Base-by-base conservation (phyloP, 1,140 invertebrate genomes). In the Diorhabda carinulata region DNA sequence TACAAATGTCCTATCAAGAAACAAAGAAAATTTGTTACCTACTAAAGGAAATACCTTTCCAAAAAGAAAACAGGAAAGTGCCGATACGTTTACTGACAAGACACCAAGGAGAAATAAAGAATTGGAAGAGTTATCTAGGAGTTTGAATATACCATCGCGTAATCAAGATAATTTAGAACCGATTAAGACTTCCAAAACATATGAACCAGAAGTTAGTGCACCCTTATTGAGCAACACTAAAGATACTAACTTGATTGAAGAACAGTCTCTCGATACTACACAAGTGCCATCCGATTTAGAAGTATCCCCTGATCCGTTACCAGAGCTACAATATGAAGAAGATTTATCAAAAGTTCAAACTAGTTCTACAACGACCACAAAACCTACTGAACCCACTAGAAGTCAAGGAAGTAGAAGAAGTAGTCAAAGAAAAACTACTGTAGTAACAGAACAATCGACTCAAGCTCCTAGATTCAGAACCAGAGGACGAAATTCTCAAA, bases 391-490 rank as follows among this genome's bases (percentile, higher is more conserved):
- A 56, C 43, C 59, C 43, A 42, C 69, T 5, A 58, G 61, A 61
- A 3, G 8, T 44, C 58, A 5, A 56, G 61, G 45, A 9, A 57
- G 42, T 8, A 59, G 71, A 9, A 67, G 66, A 69, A 63, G 41
- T 63, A 57, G 60, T 59, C 61, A 9, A 40, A 64, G 41, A 4
- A 69, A 69, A 60, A 58, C 47, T 59, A 63, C 40, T 42, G 58
- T 8, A 9, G 44, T 52, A 62, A 56, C 9, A 44, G 70, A 67
- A 41, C 68, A 66, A 57, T 6, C 71, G 8, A 45, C 64, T 25
- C 44, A 64, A 45, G 63, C 66, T 5, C 56, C 64, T 43, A 61
- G 64, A 71, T 70, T 69, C 25, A 74, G 74, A 66, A 61, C 70
- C 47, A 74, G 76, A 72, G 61, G 58, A 40, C 43, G 70, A 65